Percentiles rank a stretch among this genome's conserved stretches.
Conservation (phyloP, 2,113 vertebrate species). For the Lanius collurio region DNA sequence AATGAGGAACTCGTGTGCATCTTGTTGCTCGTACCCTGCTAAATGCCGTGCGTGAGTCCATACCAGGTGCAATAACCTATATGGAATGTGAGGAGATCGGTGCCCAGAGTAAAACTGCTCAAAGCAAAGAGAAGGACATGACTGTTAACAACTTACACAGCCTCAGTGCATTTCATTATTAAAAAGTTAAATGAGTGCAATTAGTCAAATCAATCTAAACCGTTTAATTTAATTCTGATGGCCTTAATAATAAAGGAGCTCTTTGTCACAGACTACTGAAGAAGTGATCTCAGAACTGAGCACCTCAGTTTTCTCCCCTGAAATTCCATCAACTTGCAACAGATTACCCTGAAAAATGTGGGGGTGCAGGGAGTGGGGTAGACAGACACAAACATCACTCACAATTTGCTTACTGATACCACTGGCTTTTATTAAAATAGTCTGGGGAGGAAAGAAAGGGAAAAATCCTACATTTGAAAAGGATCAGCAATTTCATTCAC, state of each 20-base stretch:
- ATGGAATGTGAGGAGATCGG: constrained; percentile 98
- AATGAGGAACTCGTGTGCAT: constrained; percentile 98
- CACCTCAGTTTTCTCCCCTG: not conserved
- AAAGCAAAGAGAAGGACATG: constrained; percentile 31
- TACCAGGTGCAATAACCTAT: constrained; percentile 97
- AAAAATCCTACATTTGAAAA: not conserved
- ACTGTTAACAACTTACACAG: constrained; percentile 15
- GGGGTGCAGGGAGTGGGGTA: not conserved
- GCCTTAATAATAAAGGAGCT: not conserved
- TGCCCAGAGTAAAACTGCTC: constrained; percentile 97
- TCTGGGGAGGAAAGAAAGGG: not conserved
- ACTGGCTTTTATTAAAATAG: not conserved
- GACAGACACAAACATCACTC: not conserved
- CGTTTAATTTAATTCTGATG: not conserved
- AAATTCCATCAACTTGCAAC: not conserved
- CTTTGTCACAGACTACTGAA: not conserved
- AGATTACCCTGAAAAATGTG: not conserved
- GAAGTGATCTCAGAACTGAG: not conserved
- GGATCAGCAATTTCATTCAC: not conserved
- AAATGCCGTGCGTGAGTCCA: constrained; percentile 98
- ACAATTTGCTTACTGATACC: not conserved
- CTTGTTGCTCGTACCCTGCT: constrained; percentile 98
- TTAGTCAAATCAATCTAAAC: constrained; percentile 13
- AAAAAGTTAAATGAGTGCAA: not conserved
- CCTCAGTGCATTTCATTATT: not conserved